Evolutionary conservation across 92 coral and sea anemone species (phyloP).

Genomic region (Zoanthus gigantus): DNA sequence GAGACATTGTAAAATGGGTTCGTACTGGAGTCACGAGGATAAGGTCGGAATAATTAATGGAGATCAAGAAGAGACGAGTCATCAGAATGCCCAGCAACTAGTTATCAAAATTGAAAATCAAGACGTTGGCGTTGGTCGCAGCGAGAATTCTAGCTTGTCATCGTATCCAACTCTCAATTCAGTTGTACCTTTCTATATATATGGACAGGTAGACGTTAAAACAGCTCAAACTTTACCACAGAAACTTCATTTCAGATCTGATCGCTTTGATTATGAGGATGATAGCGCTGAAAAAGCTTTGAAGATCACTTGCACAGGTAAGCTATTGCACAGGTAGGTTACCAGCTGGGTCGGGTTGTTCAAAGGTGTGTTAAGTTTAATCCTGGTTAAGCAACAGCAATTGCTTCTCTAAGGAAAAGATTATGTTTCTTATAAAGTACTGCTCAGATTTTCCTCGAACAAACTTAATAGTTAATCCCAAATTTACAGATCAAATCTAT

Average conservation of each 20-base stretch:
- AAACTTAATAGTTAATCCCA: too few species aligned
- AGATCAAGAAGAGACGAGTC: neutral
- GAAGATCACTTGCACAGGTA: neutral
- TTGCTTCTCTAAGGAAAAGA: too few species aligned
- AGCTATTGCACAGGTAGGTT: neutral
- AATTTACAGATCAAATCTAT: too few species aligned
- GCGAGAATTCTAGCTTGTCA: neutral
- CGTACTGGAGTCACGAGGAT: conserved; percentile 38
- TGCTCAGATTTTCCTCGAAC: too few species aligned
- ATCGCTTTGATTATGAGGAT: neutral
- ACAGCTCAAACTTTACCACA: conserved; percentile 16
- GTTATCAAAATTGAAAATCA: neutral
- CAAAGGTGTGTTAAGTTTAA: too few species aligned
- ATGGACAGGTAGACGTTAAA: neutral
- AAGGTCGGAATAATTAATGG: neutral
- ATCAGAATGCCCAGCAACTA: neutral
- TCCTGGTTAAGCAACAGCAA: too few species aligned
- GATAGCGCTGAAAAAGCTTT: neutral
- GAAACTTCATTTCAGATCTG: conserved; percentile 25
- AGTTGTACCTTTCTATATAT: conserved; percentile 4
- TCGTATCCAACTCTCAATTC: neutral
- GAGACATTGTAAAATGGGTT: conserved; percentile 13
- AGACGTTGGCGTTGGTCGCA: neutral
- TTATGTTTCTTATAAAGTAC: too few species aligned
- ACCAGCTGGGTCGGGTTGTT: too few species aligned